These are phyloP conservation scores for Mystacornis crossleyi DNA, from an alignment of 2,113 vertebrate species.

Conservation along the genomic window DNA sequence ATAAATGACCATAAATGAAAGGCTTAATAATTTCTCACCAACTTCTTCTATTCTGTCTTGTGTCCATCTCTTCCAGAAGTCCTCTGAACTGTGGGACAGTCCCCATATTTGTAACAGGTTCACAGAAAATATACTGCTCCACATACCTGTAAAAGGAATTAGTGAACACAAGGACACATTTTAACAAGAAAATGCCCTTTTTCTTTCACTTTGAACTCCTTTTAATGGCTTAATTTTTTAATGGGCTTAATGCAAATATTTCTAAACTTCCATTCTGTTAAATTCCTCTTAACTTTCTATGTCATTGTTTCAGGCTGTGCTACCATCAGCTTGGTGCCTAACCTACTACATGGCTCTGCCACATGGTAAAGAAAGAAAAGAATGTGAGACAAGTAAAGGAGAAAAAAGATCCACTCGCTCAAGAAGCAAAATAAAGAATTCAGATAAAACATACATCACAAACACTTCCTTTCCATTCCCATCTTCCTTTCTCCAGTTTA, in stretches of 20 bases:
- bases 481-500: background rate
- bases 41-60: slow-evolving; percentile 75
- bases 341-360: background rate
- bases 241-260: background rate
- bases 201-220: background rate
- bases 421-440: background rate
- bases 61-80: slow-evolving; percentile 81
- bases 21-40: slow-evolving; percentile 55
- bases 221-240: background rate
- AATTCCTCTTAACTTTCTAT: background rate
- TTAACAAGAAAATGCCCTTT: background rate
- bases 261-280: background rate
- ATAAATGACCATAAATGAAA: background rate
- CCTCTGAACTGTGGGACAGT: slow-evolving; percentile 74
- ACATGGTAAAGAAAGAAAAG: background rate
- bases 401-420: accelerated
- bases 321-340: background rate
- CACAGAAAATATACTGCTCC: slow-evolving; percentile 84
- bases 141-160: slow-evolving; percentile 69
- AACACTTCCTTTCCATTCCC: background rate
- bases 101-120: slow-evolving; percentile 82
- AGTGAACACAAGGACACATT: background rate
- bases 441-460: background rate
- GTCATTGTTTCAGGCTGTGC: background rate
- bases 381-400: background rate